Evolutionary conservation across 2,888 invertebrate species (phyloP), one percentile per base, ranked within the genome.

Genomic region (Lymantria dispar): DNA sequence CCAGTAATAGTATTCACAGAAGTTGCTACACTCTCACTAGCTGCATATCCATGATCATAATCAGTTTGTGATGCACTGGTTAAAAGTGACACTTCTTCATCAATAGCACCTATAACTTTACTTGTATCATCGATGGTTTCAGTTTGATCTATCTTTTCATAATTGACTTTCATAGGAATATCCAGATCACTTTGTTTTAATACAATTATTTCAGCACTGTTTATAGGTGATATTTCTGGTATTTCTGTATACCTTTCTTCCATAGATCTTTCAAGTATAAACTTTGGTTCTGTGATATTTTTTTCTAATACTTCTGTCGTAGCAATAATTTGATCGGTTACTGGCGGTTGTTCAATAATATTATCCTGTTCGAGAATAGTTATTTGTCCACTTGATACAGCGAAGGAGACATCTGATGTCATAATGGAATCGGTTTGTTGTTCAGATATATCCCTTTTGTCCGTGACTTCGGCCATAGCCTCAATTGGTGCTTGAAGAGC

Each of bases 401-500:
- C 56, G 22, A 44, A 15, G 33, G 37, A 30, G 13, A 50, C 47
- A 39, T 65, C 60, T 40, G 57, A n/a, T 0, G 37, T 12, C 12
- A 22, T 22, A 9, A 42, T 3, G 14, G 45, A 40, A 8, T 41
- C 33, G 41, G 47, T 29, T 40, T 58, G 45, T 9, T 15, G 30
- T n/a, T 55, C 42, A 9, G 29, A 29, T 42, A 38, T n/a, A n/a
- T 13, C 9, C 31, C 11, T 9, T 50, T 60, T 55, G 12, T 54
- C 50, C 15, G 38, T 8, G 12, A 11, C 33, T 58, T 64, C 54
- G 10, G 15, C 14, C 3, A 52, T 8, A 46, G 56, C 47, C 45
- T 60, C 58, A 31, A 48, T 14, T 8, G 78, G 69, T 30, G 70
- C 69, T 62, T 73, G 66, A 8, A 78, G 45, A 11, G 69, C 58